phyloP scores from a whole-genome alignment of 2,113 vertebrate species.

The Odocoileus virginianus region DNA sequence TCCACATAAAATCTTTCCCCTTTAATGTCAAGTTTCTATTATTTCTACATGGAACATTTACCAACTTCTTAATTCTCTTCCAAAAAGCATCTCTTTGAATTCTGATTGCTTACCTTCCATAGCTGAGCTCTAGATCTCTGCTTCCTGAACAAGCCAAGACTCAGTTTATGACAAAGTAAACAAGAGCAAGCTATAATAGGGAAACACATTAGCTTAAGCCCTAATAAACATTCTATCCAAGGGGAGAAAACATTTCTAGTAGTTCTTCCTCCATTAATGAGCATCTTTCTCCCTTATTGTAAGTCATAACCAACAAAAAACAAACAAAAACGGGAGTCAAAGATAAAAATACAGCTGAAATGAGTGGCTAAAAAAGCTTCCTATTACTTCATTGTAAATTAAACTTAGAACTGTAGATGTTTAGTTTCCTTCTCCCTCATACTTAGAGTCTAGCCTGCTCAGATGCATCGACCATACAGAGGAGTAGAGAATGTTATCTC shows the following conservation, averaged over 20 bases:
- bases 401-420: slow-evolving; percentile 20
- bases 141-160: background rate
- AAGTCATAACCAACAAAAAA: slow-evolving; percentile 25
- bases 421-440: slow-evolving; percentile 22
- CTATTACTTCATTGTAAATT: slow-evolving; percentile 36
- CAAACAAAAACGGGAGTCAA: background rate
- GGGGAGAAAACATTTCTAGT: background rate
- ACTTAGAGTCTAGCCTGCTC: background rate
- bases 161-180: slow-evolving; percentile 40
- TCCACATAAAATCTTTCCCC: slow-evolving; percentile 24
- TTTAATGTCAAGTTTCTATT: background rate
- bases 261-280: background rate
- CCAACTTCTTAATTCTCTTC: slow-evolving; percentile 2
- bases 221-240: slow-evolving; percentile 1
- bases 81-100: slow-evolving; percentile 6
- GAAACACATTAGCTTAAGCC: background rate
- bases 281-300: background rate
- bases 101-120: background rate
- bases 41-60: background rate
- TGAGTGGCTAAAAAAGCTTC: background rate
- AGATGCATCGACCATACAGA: slow-evolving; percentile 28
- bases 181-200: background rate
- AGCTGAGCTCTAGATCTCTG: background rate
- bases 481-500: background rate
- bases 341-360: slow-evolving; percentile 37